Base-by-base conservation (phyloP, 2,888 invertebrate species). In the Rotaria sp. region DNA sequence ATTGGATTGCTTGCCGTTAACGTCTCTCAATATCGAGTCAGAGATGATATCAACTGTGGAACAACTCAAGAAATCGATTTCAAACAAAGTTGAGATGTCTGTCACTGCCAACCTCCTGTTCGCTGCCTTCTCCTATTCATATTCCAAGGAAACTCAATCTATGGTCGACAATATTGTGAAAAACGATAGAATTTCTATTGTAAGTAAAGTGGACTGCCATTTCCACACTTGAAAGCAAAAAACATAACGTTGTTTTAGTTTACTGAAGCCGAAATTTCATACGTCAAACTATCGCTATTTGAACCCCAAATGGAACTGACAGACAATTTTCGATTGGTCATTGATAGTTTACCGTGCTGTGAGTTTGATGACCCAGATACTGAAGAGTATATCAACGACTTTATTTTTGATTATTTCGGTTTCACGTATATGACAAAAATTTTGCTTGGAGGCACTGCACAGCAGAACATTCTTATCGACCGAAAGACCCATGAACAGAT, bases 11-110 rank as follows among this genome's bases (percentile, higher is more conserved):
- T 10, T 59, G 5, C 59, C 59, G 2, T 7, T 0, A 15, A 1
- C 30, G 0, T 30, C 4, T 15, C 1, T 15, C 4, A 15, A 1
- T 0, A 4, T 10, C 1, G 10, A 59, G 7, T 30, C 8, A 4
- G 59, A 59, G 4, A 59, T 59, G 1, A 30, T 59, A 13, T 15
- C 30, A 2, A 59, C 59, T 30, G 15, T 30, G 10, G 59, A 59
- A 30, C 59, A 59, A 7, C 3, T 59, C 0, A 30, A 59, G 2
- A 59, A n/a, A 30, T 59, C 59, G 2, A 59, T 59, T 30, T 13
- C 11, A 0, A 59, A 30, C 13, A 59, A 26, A 30, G 15, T 59
- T 59, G 3, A n/a, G 8, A 2, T 30, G 13, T 59, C 30, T 1
- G 30, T 59, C 15, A 8, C 11, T 15, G 59, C 30, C n/a, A 30